Evolutionary conservation across 2,888 invertebrate genomes (phyloP).

Genomic region (Trissolcus japonicus): DNA sequence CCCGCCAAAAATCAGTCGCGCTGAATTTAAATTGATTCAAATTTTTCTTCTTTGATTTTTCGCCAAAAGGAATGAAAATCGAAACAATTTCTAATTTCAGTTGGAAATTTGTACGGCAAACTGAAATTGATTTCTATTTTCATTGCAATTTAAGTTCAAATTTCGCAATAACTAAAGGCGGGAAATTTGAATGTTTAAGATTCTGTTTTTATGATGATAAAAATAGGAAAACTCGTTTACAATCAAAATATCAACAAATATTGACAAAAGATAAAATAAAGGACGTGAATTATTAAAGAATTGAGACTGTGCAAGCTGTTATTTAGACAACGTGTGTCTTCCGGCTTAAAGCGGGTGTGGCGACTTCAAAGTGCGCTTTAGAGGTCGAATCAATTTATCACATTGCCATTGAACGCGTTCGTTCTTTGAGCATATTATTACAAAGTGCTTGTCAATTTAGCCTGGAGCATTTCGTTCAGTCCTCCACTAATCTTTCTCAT

Average conservation of each 20-base stretch:
- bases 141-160: background rate
- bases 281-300: slow-evolving; percentile 46
- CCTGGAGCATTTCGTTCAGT: slow-evolving; percentile 29
- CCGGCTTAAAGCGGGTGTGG: slow-evolving; percentile 58
- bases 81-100: no score
- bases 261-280: slow-evolving; percentile 57
- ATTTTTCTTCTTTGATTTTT: background rate
- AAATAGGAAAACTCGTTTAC: slow-evolving; percentile 23
- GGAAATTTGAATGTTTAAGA: no score
- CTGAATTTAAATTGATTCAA: no score
- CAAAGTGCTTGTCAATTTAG: slow-evolving; percentile 56
- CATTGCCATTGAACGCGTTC: slow-evolving; percentile 54
- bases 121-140: background rate
- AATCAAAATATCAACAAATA: slow-evolving; percentile 57
- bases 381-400: slow-evolving; percentile 57
- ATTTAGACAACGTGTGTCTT: slow-evolving; percentile 58
- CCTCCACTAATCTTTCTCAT: slow-evolving; percentile 25
- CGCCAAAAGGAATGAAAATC: no score
- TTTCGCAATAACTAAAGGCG: background rate
- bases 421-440: slow-evolving; percentile 54
- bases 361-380: slow-evolving; percentile 55
- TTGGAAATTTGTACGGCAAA: no score
- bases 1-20: no score
- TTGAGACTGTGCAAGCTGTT: slow-evolving; percentile 48
- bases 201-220: background rate